Percentiles rank a stretch among this genome's conserved stretches.
phyloP scores from a whole-genome alignment of 2,888 invertebrate genomes.

The Galerucella calmariensis region DNA sequence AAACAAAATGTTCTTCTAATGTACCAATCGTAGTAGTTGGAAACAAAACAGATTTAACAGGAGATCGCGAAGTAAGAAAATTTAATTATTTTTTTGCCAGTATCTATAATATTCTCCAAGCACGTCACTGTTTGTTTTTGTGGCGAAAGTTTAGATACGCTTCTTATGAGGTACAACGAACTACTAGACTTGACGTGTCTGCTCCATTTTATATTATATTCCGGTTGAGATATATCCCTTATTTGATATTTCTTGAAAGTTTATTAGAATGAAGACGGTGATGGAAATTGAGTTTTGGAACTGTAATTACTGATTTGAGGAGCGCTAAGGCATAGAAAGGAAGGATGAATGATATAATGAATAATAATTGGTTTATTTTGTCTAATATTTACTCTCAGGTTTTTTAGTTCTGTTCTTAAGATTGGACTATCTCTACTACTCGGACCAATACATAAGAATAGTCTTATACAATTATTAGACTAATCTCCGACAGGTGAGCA shows the following conservation, averaged over 20 bases:
- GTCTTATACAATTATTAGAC: too few species aligned
- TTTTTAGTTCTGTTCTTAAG: too few species aligned
- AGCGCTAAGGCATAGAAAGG: neutral
- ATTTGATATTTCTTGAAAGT: neutral
- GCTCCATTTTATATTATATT: neutral
- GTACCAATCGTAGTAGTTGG: slow-evolving; percentile 97
- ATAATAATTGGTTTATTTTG: too few species aligned
- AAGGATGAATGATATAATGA: neutral
- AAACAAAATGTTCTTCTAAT: slow-evolving; percentile 79
- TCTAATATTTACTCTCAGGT: too few species aligned
- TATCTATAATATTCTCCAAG: too few species aligned
- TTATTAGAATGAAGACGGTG: neutral
- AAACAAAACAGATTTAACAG: slow-evolving; percentile 89
- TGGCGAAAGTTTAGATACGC: neutral
- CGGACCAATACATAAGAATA: too few species aligned
- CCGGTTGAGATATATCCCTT: neutral
- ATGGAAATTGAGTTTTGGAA: slow-evolving; percentile 6
- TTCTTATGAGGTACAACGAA: neutral
- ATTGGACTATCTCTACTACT: too few species aligned
- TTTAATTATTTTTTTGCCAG: too few species aligned
- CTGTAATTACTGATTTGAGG: neutral
- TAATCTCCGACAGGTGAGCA: too few species aligned
- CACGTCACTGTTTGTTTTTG: neutral
- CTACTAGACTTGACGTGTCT: neutral
- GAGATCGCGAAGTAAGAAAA: slow-evolving; percentile 73